Conservation (phyloP, 2,888 invertebrate species). For the Mamestra brassicae region DNA sequence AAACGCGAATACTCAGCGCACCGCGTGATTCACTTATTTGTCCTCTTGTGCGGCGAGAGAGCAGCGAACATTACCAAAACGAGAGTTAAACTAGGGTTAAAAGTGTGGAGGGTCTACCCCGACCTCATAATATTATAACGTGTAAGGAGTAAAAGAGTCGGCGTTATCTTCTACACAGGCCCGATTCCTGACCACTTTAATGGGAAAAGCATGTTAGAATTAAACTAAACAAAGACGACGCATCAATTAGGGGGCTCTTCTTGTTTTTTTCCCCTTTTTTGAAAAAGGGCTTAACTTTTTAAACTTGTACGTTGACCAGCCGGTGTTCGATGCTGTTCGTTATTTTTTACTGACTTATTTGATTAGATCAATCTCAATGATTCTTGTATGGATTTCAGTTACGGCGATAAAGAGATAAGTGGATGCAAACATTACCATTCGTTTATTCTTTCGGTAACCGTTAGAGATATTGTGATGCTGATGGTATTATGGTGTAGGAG, state of each 20-base stretch:
- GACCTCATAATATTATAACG: constrained; percentile 89
- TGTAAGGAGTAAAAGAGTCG: constrained; percentile 90
- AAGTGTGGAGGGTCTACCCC: constrained; percentile 77
- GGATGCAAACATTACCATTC: constrained; percentile 76
- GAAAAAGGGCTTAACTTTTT: constrained; percentile 88
- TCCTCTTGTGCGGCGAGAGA: constrained; percentile 78
- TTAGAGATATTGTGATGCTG: constrained; percentile 34
- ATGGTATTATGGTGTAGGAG: constrained; percentile 6
- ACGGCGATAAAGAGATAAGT: constrained; percentile 86
- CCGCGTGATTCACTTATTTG: constrained; percentile 85
- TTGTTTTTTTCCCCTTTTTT: constrained; percentile 80
- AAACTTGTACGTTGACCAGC: constrained; percentile 87
- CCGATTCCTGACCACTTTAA: constrained; percentile 91
- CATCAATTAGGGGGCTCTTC: constrained; percentile 89
- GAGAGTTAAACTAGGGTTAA: constrained; percentile 86
- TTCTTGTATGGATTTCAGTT: constrained; percentile 89
- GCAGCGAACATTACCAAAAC: constrained; percentile 74
- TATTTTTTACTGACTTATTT: constrained; percentile 88
- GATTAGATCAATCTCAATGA: constrained; percentile 89
- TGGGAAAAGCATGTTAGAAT: constrained; percentile 91
- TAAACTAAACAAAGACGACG: constrained; percentile 91
- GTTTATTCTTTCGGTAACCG: constrained; percentile 70
- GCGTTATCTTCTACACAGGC: constrained; percentile 87
- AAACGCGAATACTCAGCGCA: constrained; percentile 83
- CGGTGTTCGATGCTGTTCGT: constrained; percentile 82